Evolutionary conservation across 2,113 vertebrate species (phyloP), one percentile per base, ranked within the genome.

Genomic region (Callipepla squamata): DNA sequence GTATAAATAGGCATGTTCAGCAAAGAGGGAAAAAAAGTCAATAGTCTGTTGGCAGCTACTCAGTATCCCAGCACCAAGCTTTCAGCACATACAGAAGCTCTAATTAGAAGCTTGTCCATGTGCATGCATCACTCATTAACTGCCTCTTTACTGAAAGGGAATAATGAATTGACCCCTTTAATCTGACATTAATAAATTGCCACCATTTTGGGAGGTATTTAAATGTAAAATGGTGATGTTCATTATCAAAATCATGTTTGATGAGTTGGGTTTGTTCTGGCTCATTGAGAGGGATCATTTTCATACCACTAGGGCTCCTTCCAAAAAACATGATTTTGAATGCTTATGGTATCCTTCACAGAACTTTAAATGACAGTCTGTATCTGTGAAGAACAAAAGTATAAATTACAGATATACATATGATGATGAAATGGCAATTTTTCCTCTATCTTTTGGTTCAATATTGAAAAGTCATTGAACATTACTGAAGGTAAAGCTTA

Each of bases 161-260:
- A 93, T 97, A 97, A 98, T 95, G 97, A 97, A 96, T 69, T 79
- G 57, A 96, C 67, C 65, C 86, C 94, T 96, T 96, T 98, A 97
- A 97, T 96, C 95, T 97, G 98, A 97, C 97, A 51, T 95, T 97
- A 98, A 98, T 97, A 97, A 97, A 98, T 97, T 96, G 87, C 92
- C 82, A 94, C 90, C 94, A 97, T 98, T 98, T 98, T 96, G 90
- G 90, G 92, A 97, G 83, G 87, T 90, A 96, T 98, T 97, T 97
- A 94, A 96, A 97, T 96, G 96, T 96, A 97, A 97, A 97, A 96
- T 94, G 50, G 88, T 93, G 91, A 96, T 96, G 87, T 97, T 97
- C 92, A 90, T 97, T 97, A 92, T 76, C 94, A 94, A 97, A 97
- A 97, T 97, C 97, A 93, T 97, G 94, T 96, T 97, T 98, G 97